These are phyloP conservation scores for Campylomormyrus tamandua DNA, from an alignment of 2,113 vertebrate genomes.

Conservation along the genomic window DNA sequence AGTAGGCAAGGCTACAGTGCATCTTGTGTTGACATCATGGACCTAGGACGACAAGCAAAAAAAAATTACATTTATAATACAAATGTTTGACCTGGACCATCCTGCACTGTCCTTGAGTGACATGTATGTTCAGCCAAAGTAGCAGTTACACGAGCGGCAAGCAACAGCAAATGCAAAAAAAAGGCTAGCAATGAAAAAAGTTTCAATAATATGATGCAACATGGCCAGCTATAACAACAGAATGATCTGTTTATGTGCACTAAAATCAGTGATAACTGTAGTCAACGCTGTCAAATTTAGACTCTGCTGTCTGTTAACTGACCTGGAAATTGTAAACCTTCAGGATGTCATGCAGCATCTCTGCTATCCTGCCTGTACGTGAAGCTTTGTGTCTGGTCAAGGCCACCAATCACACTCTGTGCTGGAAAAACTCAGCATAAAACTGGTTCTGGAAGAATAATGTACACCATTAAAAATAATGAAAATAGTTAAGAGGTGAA, in stretches of 20 bases:
- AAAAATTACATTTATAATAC: not conserved
- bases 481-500: not conserved
- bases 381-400: conserved; percentile 19
- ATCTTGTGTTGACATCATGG: not conserved
- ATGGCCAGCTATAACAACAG: not conserved
- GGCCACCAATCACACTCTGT: conserved; percentile 14
- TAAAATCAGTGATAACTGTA: not conserved
- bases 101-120: not conserved
- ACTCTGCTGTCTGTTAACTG: not conserved
- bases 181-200: not conserved
- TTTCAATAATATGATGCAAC: not conserved
- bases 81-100: not conserved
- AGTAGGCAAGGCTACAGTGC: not conserved
- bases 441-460: not conserved
- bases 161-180: not conserved
- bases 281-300: not conserved
- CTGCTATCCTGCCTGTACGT: conserved; percentile 16
- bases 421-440: conserved; percentile 10
- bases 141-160: not conserved
- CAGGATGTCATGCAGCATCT: conserved; percentile 2
- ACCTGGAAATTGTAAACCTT: conserved; percentile 19
- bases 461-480: not conserved
- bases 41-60: not conserved
- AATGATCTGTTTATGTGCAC: not conserved
- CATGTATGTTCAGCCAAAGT: not conserved